phyloP scores from a whole-genome alignment of 2,797 vertebrate genomes.

The Micropoecilia bifurca region DNA sequence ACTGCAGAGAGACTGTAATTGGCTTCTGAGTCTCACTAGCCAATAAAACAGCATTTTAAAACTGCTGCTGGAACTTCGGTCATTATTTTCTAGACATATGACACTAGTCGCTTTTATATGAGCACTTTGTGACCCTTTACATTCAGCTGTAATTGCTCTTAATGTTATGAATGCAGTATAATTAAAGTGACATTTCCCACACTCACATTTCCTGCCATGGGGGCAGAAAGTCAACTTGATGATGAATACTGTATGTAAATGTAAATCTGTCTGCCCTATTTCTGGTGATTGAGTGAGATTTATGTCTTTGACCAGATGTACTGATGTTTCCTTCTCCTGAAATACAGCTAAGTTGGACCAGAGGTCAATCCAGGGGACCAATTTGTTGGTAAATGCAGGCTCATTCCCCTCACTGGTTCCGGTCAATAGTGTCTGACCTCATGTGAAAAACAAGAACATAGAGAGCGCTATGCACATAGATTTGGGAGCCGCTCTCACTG shows the following conservation, averaged over 20 bases:
- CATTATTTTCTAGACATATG: constrained; percentile 53
- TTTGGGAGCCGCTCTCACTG: constrained; percentile 53
- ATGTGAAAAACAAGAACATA: constrained; percentile 56
- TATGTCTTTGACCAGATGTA: constrained; percentile 58
- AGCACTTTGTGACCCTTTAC: constrained; percentile 41
- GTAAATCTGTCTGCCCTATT: constrained; percentile 41
- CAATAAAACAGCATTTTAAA: constrained; percentile 53
- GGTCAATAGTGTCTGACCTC: constrained; percentile 79
- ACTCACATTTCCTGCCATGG: constrained; percentile 33
- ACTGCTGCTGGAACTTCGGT: constrained; percentile 52
- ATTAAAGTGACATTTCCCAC: constrained; percentile 66
- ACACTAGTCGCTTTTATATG: constrained; percentile 33
- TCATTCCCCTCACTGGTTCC: constrained; percentile 69
- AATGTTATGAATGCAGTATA: constrained; percentile 54
- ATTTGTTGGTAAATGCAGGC: constrained; percentile 76
- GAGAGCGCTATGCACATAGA: constrained; percentile 49
- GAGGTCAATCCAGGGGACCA: constrained; percentile 69
- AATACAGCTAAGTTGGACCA: constrained; percentile 66
- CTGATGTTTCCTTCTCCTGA: constrained; percentile 68
- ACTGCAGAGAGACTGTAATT: constrained; percentile 52
- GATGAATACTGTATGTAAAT: constrained; percentile 58
- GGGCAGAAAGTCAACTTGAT: constrained; percentile 44
- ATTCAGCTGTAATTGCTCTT: constrained; percentile 53
- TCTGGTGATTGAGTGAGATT: constrained; percentile 16
- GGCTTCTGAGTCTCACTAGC: constrained; percentile 52